These are phyloP conservation scores for Danaus chrysippus DNA, from an alignment of 2,888 invertebrate species.

Conservation along the genomic window DNA sequence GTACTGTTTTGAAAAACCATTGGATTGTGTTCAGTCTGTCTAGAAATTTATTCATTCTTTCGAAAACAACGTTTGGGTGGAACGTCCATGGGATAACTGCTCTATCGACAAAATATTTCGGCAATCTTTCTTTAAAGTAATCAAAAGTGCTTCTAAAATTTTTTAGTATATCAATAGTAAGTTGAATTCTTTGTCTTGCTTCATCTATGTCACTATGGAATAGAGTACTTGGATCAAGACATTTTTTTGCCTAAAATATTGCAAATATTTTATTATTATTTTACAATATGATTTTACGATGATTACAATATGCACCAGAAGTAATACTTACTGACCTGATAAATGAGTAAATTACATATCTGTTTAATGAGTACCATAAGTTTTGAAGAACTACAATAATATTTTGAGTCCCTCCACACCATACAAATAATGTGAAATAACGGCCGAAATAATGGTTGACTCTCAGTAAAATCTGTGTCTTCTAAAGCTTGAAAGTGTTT, in stretches of 20 bases:
- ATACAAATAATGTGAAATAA: conserved; percentile 92
- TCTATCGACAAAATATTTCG: conserved; percentile 82
- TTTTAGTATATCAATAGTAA: conserved; percentile 82
- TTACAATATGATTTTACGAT: background rate
- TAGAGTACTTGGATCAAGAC: conserved; percentile 92
- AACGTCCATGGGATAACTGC: conserved; percentile 86
- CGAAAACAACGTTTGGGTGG: conserved; percentile 89
- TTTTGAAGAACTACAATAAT: conserved; percentile 93
- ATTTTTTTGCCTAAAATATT: conserved; percentile 86
- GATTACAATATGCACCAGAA: conserved; percentile 6
- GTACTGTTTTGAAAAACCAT: conserved; percentile 94
- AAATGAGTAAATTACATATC: conserved; percentile 93
- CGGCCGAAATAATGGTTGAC: conserved; percentile 86
- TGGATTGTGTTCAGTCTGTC: conserved; percentile 87
- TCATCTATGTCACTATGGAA: conserved; percentile 98
- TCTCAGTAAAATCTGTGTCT: conserved; percentile 92
- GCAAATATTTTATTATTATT: background rate
- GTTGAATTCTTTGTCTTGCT: conserved; percentile 88
- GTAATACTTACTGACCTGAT: conserved; percentile 80
- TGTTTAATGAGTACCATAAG: conserved; percentile 93
- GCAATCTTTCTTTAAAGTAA: conserved; percentile 83
- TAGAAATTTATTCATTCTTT: conserved; percentile 87
- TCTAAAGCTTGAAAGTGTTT: conserved; percentile 89
- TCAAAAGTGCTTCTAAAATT: conserved; percentile 83
- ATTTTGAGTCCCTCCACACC: conserved; percentile 93